Percentiles rank a stretch among this genome's conserved stretches.
phyloP scores from a whole-genome alignment of 2,888 invertebrate genomes.

The Eugnorisma glareosa region DNA sequence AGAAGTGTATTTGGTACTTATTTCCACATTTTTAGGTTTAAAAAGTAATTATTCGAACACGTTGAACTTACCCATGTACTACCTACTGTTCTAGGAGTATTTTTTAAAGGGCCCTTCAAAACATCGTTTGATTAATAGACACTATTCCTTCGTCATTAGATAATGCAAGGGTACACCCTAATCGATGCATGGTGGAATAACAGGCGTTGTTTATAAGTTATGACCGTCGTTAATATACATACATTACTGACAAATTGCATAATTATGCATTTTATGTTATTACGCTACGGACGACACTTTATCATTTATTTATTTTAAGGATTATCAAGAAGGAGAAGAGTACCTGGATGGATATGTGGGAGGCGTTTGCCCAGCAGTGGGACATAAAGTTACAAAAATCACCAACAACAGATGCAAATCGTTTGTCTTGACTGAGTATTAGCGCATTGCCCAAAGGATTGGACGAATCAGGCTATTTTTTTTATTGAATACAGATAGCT shows the following conservation, averaged over 20 bases:
- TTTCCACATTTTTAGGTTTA: not conserved
- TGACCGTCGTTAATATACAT: constrained; percentile 18
- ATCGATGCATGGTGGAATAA: constrained; percentile 11
- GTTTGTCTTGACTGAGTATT: not conserved
- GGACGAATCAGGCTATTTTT: not conserved
- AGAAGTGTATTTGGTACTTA: not conserved
- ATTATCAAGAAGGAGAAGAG: no score
- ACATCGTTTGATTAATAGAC: constrained; percentile 13
- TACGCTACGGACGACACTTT: not conserved
- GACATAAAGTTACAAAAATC: no score
- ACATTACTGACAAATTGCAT: constrained; percentile 5
- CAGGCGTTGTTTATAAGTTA: constrained; percentile 14
- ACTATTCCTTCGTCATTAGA: not conserved
- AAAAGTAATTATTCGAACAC: not conserved
- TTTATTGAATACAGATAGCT: not conserved
- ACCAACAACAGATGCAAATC: no score
- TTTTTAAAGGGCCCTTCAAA: not conserved
- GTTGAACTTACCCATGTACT: not conserved
- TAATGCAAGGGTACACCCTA: constrained; percentile 27
- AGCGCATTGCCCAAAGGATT: not conserved
- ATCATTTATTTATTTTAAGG: no score
- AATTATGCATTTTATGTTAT: constrained; percentile 24
- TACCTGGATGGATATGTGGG: no score
- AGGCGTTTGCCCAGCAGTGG: no score
- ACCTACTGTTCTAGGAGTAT: not conserved